Evolutionary conservation across 1,140 invertebrate genomes (phyloP), one percentile per base, ranked within the genome.

Genomic region (Leptinotarsa texana): DNA sequence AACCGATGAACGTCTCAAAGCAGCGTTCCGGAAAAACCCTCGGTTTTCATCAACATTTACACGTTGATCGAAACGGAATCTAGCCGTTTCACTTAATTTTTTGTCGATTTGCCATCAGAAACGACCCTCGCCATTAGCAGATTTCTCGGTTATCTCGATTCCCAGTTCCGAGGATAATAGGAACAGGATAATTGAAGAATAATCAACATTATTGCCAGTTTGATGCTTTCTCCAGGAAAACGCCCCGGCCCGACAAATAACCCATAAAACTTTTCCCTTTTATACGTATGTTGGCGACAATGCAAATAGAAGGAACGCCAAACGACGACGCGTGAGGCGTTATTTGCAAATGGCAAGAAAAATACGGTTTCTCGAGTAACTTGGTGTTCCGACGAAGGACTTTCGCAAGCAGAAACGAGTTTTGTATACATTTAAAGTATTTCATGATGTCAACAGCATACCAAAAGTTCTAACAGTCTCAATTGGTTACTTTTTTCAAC

Each of bases 111-210:
- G 51, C 51, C 51, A 57, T 57, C 51, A 57, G 51, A 57, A 18
- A 57, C 15, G 51, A 57, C 51, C 51, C 17, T 57, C n/a, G 4
- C 51, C n/a, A 57, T 57, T 57, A 57, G 51, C 51, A 57, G 51
- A 57, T 57, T 57, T 57, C 51, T 57, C 51, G 15, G 51, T 57
- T 57, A 57, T 57, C 51, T 57, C 51, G 15, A 57, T 57, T 18
- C 51, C 51, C 51, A 8, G 8, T 57, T 57, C 5, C 51, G 17
- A 57, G 51, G 51, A 57, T 18, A 57, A 57, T 18, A 57, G 51
- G 51, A 57, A 18, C 15, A 3, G 51, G 51, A 57, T 57, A 57
- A 57, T 57, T 57, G 51, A 57, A 57, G 51, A 57, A 57, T 17
- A 17, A 57, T 57, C 51, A 57, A 57, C 51, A 17, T 57, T 57